Evolutionary conservation across 2,113 vertebrate species (phyloP).

Genomic region (Aleadryas rufinucha): DNA sequence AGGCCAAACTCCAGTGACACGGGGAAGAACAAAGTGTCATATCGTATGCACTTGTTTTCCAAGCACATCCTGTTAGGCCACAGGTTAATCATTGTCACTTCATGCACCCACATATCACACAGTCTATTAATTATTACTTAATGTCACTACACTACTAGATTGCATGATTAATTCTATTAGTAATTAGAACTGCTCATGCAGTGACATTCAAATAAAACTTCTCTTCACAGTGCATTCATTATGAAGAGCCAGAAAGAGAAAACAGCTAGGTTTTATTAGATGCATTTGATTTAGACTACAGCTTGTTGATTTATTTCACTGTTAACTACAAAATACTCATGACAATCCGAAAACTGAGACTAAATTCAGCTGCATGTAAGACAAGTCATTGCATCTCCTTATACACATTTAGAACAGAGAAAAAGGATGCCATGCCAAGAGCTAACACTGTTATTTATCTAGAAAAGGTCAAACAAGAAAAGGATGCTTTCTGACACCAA

Average conservation of each 20-base stretch:
- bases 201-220: neutral
- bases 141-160: neutral
- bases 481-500: neutral
- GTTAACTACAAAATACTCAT: neutral
- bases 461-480: neutral
- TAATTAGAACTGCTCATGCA: neutral
- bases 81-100: constrained; percentile 19
- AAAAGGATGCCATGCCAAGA: neutral
- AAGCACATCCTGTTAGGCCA: neutral
- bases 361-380: neutral
- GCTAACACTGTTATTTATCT: neutral
- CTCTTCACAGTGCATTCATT: neutral
- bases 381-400: neutral
- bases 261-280: neutral
- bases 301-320: neutral
- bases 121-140: constrained; percentile 39
- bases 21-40: neutral
- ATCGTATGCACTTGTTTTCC: neutral
- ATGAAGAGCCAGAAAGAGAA: neutral
- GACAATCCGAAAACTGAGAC: neutral
- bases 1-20: neutral
- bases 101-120: neutral
- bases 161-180: neutral
- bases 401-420: neutral
- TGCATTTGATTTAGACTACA: neutral